Base-by-base conservation (phyloP, 2,113 vertebrate genomes). In the Stigmatopora argus region DNA sequence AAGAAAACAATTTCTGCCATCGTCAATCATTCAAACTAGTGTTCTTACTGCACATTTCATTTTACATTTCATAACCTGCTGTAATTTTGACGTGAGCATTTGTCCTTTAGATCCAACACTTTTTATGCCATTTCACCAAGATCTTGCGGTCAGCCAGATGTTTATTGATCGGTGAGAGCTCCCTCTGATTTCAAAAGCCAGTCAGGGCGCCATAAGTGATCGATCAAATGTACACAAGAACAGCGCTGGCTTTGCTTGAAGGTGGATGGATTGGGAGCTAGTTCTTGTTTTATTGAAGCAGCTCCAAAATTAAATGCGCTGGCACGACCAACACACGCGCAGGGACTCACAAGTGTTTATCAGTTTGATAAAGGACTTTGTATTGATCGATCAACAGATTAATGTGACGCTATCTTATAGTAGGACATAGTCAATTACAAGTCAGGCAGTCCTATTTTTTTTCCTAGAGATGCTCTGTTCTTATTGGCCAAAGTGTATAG, bases 371-470 rank as follows among this genome's bases (percentile, higher is more conserved):
- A 58, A 58, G 34, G 34, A 17, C 56, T 58, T 58, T 18, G 15
- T 38, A 59, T 59, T 59, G 35, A 59, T 41, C 35, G n/a, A 35
- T 59, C 35, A 59, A 59, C 10, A 59, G 18, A 59, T 59, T 19
- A 59, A 59, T 59, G 57, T 59, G 18, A 59, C 6, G 34, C 4
- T 59, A 35, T 59, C 35, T 35, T 34, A 35, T 11, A n/a, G 57
- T 41, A 59, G 57, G 34, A 41, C 17, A 35, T 12, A 38, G 15
- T 41, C 31, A 59, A 59, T 35, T 41, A 59, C 57, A 19, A 59
- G 17, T 38, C 56, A 58, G 35, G 52, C 21, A 55, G 52, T 55
- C 21, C 52, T 5, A 5, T n/a, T 31, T 58, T n/a, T 18, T 34
- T n/a, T 4, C 15, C 15, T 3, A 38, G 34, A 38, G 14, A 58